These are phyloP conservation scores for Cyphomyrmex costatus DNA, from an alignment of 1,140 invertebrate species.

Conservation along the genomic window DNA sequence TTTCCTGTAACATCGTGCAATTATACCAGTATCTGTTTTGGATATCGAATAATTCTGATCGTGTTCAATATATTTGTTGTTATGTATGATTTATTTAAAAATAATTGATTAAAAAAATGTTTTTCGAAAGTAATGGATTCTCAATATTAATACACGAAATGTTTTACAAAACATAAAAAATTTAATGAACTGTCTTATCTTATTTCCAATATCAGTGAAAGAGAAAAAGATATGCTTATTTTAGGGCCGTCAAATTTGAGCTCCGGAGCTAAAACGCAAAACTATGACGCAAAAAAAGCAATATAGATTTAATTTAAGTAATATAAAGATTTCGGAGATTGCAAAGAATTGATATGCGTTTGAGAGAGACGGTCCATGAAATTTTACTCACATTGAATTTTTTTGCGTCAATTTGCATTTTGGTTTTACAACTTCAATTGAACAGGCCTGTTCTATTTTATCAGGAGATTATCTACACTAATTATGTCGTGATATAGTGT, in stretches of 20 bases:
- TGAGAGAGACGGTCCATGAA: too few species aligned
- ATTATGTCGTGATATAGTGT: background rate
- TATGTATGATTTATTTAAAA: background rate
- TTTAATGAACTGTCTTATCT: background rate
- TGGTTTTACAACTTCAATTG: too few species aligned
- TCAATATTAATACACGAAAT: background rate
- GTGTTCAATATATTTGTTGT: background rate
- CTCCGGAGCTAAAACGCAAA: too few species aligned
- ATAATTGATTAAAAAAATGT: slow-evolving; percentile 1
- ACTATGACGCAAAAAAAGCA: too few species aligned
- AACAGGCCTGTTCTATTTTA: background rate
- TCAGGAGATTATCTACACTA: background rate
- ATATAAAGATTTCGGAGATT: too few species aligned
- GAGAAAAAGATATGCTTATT: background rate
- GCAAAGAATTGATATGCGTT: too few species aligned
- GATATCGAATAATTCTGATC: slow-evolving; percentile 17
- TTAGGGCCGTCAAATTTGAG: too few species aligned
- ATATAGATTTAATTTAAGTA: too few species aligned
- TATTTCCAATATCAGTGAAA: background rate
- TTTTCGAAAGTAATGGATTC: background rate
- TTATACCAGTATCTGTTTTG: background rate
- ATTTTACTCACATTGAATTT: background rate
- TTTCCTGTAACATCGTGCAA: background rate
- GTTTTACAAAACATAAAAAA: background rate
- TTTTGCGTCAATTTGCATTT: too few species aligned